Percentiles rank a stretch among this genome's conserved stretches.
Conservation (phyloP, 2,113 vertebrate genomes). For the Camelus bactrianus region DNA sequence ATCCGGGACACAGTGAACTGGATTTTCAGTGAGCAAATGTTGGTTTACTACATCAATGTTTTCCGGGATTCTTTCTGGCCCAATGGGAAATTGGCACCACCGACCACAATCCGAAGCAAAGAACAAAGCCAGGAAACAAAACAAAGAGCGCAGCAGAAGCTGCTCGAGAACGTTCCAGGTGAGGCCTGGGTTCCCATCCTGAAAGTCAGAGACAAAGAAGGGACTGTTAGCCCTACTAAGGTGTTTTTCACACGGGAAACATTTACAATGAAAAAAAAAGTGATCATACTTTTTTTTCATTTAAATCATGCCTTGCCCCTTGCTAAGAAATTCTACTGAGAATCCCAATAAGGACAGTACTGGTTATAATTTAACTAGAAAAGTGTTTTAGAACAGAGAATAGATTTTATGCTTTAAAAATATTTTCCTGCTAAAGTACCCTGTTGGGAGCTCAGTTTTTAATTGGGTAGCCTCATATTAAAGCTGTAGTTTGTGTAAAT, state of each 20-base stretch:
- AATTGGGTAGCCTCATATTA: not conserved
- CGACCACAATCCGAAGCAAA: slow-evolving; percentile 87
- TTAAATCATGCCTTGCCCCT: not conserved
- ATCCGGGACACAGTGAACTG: slow-evolving; percentile 98
- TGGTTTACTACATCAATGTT: slow-evolving; percentile 95
- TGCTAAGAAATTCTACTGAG: slow-evolving; percentile 23
- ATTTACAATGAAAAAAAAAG: not conserved
- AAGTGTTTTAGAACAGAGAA: not conserved
- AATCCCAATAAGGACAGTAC: not conserved
- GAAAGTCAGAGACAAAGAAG: not conserved
- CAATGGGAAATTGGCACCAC: slow-evolving; percentile 93
- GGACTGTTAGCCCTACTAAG: not conserved
- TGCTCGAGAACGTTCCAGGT: slow-evolving; percentile 99
- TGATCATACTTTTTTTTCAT: not conserved
- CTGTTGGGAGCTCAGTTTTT: not conserved
- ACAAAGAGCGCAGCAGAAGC: slow-evolving; percentile 96
- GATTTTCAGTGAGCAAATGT: slow-evolving; percentile 98
- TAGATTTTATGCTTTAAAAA: slow-evolving; percentile 24
- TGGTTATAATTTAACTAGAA: slow-evolving; percentile 5
- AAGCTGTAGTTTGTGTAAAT: slow-evolving; percentile 16
- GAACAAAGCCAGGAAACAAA: slow-evolving; percentile 93
- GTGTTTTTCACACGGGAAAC: not conserved
- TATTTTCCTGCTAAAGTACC: not conserved
- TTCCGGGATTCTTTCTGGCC: slow-evolving; percentile 98
- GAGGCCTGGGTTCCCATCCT: slow-evolving; percentile 47